These are phyloP conservation scores for Anguilla anguilla DNA, from an alignment of 2,797 vertebrate species.

Conservation along the genomic window DNA sequence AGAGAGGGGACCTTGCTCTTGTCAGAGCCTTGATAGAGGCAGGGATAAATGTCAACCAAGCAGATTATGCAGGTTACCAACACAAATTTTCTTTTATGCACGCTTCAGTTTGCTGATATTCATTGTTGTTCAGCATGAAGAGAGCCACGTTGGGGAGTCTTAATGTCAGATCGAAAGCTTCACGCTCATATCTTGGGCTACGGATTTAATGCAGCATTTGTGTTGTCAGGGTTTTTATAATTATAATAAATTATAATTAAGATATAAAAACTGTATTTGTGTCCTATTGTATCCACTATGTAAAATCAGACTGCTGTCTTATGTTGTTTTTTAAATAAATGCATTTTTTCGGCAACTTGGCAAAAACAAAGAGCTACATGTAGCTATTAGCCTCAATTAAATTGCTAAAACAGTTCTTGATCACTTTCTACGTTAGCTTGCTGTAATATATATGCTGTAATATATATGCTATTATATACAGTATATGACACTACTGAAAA, in stretches of 20 bases:
- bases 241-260: too few relatives aligned
- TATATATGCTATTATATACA: too few relatives aligned
- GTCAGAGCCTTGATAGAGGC: constrained; percentile 74
- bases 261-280: too few relatives aligned
- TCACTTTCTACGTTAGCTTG: too few relatives aligned
- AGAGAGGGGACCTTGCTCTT: constrained; percentile 65
- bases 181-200: not conserved
- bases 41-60: constrained; percentile 74
- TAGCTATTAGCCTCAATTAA: too few relatives aligned
- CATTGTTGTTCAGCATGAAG: not conserved
- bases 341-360: too few relatives aligned
- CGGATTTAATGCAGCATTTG: not conserved
- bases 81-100: not conserved
- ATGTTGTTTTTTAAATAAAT: not conserved
- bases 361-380: too few relatives aligned
- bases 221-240: too few relatives aligned
- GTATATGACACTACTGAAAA: too few relatives aligned
- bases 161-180: not conserved
- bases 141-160: not conserved
- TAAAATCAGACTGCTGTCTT: not conserved
- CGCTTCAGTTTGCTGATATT: not conserved
- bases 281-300: not conserved
- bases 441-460: too few relatives aligned
- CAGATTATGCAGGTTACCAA: constrained; percentile 80
- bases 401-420: too few relatives aligned